Base-by-base conservation (phyloP, 2,888 invertebrate species). In the Parnassius orleans region DNA sequence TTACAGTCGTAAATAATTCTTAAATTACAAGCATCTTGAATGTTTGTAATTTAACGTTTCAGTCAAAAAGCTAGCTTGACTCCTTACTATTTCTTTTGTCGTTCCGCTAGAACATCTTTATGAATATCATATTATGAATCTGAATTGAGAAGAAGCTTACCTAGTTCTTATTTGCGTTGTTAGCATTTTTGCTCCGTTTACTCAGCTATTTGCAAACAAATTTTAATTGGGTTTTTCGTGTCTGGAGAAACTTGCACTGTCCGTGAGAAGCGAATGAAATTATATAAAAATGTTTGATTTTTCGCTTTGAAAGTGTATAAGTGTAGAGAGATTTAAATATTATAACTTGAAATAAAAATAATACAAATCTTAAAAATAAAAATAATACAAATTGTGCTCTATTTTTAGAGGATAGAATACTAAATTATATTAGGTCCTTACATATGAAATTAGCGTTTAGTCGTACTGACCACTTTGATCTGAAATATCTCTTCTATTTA, bases 141-240 rank as follows among this genome's bases (percentile, higher is more conserved):
- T 81, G 84, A 89, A 89, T 86, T 87, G 80, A 83, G 84, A 75
- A 84, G 83, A 74, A 84, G 84, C 83, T 87, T 85, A 84, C 83
- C 84, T 82, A 83, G 81, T 83, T 78, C 75, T 83, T 88, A 84
- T 89, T 89, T 88, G 83, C 83, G 76, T 79, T 80, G 77, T 77
- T 5, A 77, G 77, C 73, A 80, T 85, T 86, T 86, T 86, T 87
- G 73, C 78, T 77, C 73, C 77, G 83, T 87, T 87, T 86, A 83
- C 79, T 80, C 82, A 84, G 81, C 78, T 81, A 83, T 85, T 86
- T 74, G 86, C 87, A 88, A 87, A 88, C 85, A 89, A 72, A 86
- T 87, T 88, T 87, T 87, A 89, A 89, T 89, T 88, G 83, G 83
- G 81, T 84, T 86, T 85, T 86, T 85, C 77, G 80, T 82, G 74